Conservation (phyloP, 2,113 vertebrate species). For the Turnix velox region DNA sequence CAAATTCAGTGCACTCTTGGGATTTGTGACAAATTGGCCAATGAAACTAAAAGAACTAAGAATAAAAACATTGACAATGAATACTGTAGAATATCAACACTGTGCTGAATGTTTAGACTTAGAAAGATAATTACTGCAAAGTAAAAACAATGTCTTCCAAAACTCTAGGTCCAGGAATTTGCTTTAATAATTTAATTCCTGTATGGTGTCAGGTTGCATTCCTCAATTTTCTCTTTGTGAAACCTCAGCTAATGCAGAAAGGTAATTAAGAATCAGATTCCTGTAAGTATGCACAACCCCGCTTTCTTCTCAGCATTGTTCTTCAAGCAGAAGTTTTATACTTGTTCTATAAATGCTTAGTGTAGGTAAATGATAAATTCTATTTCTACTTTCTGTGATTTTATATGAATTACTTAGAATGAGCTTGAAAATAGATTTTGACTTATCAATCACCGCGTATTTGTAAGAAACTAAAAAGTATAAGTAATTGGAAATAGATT, state of each 20-base stretch:
- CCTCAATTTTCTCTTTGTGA: neutral
- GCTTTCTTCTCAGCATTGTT: neutral
- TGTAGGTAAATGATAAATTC: neutral
- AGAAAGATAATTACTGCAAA: neutral
- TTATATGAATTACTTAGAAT: neutral
- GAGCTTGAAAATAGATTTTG: neutral
- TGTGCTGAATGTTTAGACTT: neutral
- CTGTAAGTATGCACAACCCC: neutral
- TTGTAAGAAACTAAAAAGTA: neutral
- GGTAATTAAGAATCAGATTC: neutral
- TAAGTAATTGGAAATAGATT: neutral
- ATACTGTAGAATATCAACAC: neutral
- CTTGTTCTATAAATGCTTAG: neutral
- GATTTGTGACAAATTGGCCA: neutral
- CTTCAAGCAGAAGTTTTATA: neutral
- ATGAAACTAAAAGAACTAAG: neutral
- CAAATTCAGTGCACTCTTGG: neutral
- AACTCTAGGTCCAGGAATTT: neutral
- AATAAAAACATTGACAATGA: neutral
- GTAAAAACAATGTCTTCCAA: neutral
- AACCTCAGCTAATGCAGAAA: neutral
- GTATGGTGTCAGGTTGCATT: neutral
- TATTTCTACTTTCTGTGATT: neutral
- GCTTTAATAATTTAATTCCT: neutral
- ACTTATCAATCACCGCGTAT: neutral